These are phyloP conservation scores for Holothuria leucospilota DNA, from an alignment of 53 echinoderm and acorn worm genomes.

Conservation along the genomic window DNA sequence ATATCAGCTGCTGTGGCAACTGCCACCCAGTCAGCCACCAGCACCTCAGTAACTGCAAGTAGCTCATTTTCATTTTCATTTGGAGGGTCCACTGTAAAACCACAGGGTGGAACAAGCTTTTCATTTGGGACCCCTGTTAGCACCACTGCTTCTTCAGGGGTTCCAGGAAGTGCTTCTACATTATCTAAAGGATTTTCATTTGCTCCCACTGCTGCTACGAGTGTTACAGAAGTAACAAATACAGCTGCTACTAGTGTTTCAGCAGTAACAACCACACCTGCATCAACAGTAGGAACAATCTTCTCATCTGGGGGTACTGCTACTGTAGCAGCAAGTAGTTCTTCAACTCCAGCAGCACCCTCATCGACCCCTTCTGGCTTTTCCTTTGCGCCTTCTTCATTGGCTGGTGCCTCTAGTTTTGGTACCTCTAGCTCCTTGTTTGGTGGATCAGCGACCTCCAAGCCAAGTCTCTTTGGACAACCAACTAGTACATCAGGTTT, in stretches of 20 bases:
- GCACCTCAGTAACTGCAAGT: slow-evolving; percentile 39
- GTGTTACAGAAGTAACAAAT: neutral
- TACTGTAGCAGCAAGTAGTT: neutral
- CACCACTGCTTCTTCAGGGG: no score
- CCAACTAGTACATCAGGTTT: slow-evolving; percentile 25
- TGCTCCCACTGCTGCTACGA: neutral
- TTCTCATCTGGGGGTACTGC: neutral
- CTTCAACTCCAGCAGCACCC: slow-evolving; percentile 28
- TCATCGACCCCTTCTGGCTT: slow-evolving; percentile 37
- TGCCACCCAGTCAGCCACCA: neutral
- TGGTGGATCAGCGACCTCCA: slow-evolving; percentile 32
- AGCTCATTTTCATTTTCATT: slow-evolving; percentile 22
- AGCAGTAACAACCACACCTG: neutral
- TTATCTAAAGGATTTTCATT: neutral
- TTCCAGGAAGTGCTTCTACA: neutral
- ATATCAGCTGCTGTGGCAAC: slow-evolving; percentile 29
- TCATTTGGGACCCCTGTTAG: no score
- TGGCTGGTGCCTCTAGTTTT: slow-evolving; percentile 12
- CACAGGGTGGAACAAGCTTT: neutral
- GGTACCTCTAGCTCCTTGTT: slow-evolving; percentile 44
- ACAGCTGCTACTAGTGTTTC: slow-evolving; percentile 4
- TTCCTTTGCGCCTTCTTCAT: slow-evolving; percentile 4
- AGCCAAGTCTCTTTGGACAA: slow-evolving; percentile 36
- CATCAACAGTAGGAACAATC: slow-evolving; percentile 34
- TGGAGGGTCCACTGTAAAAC: neutral